These are phyloP conservation scores for Lasioglossum villosulum DNA, from an alignment of 2,888 invertebrate genomes.

Conservation along the genomic window DNA sequence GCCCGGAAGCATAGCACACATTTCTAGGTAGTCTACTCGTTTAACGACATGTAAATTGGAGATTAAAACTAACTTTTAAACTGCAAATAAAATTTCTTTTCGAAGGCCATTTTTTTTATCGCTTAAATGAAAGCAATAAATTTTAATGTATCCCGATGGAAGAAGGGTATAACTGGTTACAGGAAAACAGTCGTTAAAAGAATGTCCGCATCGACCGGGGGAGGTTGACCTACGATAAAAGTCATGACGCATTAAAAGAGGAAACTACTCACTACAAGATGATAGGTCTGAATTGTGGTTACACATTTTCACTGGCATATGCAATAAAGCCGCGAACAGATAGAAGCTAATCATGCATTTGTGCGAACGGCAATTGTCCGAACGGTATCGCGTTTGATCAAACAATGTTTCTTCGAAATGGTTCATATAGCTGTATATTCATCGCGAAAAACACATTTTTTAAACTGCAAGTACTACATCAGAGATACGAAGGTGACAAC, in stretches of 20 bases:
- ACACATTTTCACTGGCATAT: background rate
- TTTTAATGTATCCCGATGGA: slow-evolving; percentile 21
- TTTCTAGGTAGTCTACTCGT: background rate
- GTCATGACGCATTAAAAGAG: slow-evolving; percentile 50
- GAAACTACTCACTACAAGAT: slow-evolving; percentile 39
- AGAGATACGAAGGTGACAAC: background rate
- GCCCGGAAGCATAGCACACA: too few relatives aligned
- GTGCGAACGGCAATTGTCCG: background rate
- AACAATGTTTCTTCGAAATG: background rate
- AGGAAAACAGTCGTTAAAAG: slow-evolving; percentile 67
- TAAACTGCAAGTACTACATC: background rate
- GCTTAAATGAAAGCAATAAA: background rate
- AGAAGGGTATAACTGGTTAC: slow-evolving; percentile 29
- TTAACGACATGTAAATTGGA: too few relatives aligned
- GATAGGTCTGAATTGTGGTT: slow-evolving; percentile 12
- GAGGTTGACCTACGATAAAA: slow-evolving; percentile 46
- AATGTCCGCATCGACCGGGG: slow-evolving; percentile 41
- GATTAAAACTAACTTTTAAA: background rate
- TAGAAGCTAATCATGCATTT: background rate
- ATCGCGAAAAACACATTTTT: background rate
- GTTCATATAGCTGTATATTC: background rate
- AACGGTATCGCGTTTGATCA: background rate
- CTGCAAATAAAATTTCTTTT: background rate
- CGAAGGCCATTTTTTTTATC: background rate
- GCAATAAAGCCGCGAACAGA: background rate